phyloP scores from a whole-genome alignment of 1,140 invertebrate genomes.

The Gonatopus flavifemur region DNA sequence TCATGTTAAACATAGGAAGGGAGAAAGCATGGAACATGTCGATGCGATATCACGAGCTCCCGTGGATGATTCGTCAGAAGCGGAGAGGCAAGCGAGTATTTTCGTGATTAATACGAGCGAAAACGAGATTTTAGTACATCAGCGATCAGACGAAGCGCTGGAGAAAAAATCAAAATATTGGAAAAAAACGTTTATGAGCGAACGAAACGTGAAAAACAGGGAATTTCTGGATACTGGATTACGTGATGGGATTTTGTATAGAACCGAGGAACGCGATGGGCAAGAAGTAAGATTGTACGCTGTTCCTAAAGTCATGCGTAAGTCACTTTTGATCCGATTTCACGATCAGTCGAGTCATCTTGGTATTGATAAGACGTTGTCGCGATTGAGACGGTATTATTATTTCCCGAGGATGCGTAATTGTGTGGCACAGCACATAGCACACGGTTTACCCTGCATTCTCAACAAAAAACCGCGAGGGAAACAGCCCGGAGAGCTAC shows the following conservation, averaged over 20 bases:
- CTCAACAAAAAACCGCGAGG: conserved; percentile 24
- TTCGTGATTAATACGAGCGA: neutral
- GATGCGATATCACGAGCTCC: conserved; percentile 33
- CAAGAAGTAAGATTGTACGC: neutral
- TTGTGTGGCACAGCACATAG: conserved; percentile 20
- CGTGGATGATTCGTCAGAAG: neutral
- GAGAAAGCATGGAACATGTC: conserved; percentile 32
- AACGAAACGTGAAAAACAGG: too few species aligned
- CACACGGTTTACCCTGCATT: conserved; percentile 23
- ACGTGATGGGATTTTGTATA: neutral
- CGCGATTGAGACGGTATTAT: conserved; percentile 25
- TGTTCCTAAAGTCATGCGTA: conserved; percentile 2
- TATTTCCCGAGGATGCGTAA: conserved; percentile 30
- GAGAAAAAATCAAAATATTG: too few species aligned
- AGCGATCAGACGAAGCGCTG: neutral
- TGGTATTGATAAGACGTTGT: conserved; percentile 22
- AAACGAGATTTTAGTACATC: conserved; percentile 1
- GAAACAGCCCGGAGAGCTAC: conserved; percentile 25
- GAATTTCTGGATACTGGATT: neutral
- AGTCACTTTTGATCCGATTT: conserved; percentile 2
- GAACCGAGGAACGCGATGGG: conserved; percentile 1
- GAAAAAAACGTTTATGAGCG: too few species aligned
- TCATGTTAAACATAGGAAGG: conserved; percentile 30
- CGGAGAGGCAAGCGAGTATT: too few species aligned
- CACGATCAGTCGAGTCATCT: conserved; percentile 3